Base-by-base conservation (phyloP, 2,888 invertebrate species). In the Chaetogeoica ovagalla region DNA sequence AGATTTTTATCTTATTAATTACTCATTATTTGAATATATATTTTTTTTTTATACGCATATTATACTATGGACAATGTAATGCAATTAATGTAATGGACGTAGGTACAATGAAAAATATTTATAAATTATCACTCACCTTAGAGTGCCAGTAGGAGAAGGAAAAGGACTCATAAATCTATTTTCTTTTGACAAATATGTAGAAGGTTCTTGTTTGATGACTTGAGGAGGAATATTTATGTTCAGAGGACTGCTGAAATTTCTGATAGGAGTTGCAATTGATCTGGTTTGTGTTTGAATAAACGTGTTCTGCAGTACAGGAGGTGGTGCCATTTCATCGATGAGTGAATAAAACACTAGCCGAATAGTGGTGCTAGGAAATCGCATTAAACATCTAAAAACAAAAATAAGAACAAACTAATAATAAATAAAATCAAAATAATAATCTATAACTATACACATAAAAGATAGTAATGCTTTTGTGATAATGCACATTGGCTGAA, bases 331-430 rank as follows among this genome's bases (percentile, higher is more conserved):
- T 85, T 94, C 93, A 86, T 95, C 93, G 84, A 96, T 91, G 86
- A 97, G 89, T 81, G 96, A 96, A 88, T 96, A 95, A 88, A 98
- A 98, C 87, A 93, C 91, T 85, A 98, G 91, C 84, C 95, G 93
- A 86, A 98, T 97, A 87, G 94, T 97, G 86, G 98, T 98, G 87
- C 97, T 97, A 82, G 98, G 98, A 89, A 98, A 98, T 85, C 97
- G 91, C 85, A 98, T 92, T 83, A 93, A 93, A 89, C 97, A 98
- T 88, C 97, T 97, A 90, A 21, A 90, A 90, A 82, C 48, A 15
- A 59, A 73, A 62, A 39, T 1, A n/a, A 43, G 15, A 9, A 21
- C 21, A 21, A 48, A 43, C 2, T 3, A 43, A 43, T 66, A 21
- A 15, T n/a, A 4, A n/a, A 7, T 21, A 21, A 21, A 7, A 48